These are phyloP conservation scores for Galeopterus variegatus DNA, from an alignment of 2,113 vertebrate species.

Conservation along the genomic window DNA sequence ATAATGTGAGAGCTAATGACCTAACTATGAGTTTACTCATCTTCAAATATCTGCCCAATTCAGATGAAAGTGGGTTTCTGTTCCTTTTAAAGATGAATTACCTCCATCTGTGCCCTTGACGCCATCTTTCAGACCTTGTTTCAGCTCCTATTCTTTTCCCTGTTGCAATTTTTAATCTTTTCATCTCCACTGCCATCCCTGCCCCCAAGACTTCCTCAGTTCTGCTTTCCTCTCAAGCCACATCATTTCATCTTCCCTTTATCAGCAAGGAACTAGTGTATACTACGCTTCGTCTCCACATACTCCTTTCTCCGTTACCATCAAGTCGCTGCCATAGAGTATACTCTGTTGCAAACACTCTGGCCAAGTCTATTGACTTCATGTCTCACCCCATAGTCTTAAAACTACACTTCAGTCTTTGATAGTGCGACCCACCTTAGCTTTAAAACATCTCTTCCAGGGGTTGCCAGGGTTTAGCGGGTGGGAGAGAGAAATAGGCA, in stretches of 20 bases:
- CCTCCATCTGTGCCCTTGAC: neutral
- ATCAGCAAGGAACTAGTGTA: neutral
- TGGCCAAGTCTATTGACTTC: neutral
- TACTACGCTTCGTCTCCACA: neutral
- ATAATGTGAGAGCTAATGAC: neutral
- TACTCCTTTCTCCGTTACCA: neutral
- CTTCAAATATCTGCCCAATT: neutral
- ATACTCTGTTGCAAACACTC: neutral
- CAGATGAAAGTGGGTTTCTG: neutral
- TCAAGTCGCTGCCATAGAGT: neutral
- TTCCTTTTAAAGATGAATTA: neutral
- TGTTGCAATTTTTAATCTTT: slow-evolving; percentile 16
- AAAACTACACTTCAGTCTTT: neutral
- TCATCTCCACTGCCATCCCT: neutral
- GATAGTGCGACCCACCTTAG: neutral
- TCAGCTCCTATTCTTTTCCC: neutral
- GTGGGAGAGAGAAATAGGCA: neutral
- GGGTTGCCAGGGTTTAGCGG: neutral
- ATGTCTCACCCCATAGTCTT: neutral
- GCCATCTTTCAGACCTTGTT: neutral
- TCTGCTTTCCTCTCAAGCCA: neutral
- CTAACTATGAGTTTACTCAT: neutral
- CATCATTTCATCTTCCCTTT: neutral
- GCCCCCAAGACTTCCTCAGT: neutral
- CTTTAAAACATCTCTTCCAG: neutral